Conservation (phyloP, 2,797 vertebrate genomes). For the Dipus sagitta region DNA sequence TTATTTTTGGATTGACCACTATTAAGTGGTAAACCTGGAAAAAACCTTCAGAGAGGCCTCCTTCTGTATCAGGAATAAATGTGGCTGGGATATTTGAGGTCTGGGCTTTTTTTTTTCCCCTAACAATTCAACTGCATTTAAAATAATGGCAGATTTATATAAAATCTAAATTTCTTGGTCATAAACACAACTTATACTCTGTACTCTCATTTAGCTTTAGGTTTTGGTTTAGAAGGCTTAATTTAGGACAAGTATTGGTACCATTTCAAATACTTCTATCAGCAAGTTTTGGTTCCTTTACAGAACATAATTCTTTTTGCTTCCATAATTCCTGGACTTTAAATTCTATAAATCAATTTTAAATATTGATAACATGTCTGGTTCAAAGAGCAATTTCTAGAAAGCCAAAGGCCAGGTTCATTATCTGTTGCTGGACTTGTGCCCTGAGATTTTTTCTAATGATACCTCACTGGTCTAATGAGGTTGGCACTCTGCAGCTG, state of each 20-base stretch:
- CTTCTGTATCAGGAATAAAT: constrained; percentile 70
- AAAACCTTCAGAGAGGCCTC: constrained; percentile 72
- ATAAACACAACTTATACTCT: not conserved
- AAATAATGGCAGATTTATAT: constrained; percentile 72
- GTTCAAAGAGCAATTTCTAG: not conserved
- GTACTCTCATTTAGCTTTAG: not conserved
- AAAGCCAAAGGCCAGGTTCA: not conserved
- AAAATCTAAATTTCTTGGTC: constrained; percentile 46
- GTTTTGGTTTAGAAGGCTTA: constrained; percentile 1
- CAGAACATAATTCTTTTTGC: constrained; percentile 34
- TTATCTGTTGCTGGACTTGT: not conserved
- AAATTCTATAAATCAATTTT: constrained; percentile 5
- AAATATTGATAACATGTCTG: not conserved
- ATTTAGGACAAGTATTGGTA: not conserved
- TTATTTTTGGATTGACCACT: constrained; percentile 80
- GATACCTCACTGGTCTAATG: not conserved
- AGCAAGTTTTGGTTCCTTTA: constrained; percentile 18
- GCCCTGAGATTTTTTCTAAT: not conserved
- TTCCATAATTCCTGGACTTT: not conserved
- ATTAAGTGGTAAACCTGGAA: constrained; percentile 70
- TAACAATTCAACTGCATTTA: constrained; percentile 58
- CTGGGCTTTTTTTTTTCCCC: constrained; percentile 59
- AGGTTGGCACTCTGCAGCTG: not conserved
- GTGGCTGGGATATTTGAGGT: constrained; percentile 65
- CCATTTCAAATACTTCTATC: constrained; percentile 45